Evolutionary conservation across 2,797 vertebrate genomes (phyloP), one percentile per base, ranked within the genome.

Genomic region (Syngnathus rostellatus): DNA sequence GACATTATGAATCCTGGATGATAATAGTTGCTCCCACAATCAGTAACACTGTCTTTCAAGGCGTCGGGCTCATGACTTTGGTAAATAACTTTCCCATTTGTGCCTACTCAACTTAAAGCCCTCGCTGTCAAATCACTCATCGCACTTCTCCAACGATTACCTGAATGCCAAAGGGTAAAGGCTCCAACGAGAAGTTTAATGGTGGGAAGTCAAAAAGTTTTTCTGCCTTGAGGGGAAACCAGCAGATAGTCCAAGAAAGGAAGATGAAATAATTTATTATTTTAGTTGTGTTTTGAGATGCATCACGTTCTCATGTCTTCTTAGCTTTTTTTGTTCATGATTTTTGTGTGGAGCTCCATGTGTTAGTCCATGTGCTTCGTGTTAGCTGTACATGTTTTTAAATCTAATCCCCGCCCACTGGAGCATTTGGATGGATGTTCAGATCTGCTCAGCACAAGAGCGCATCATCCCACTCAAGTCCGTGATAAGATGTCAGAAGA

Each of bases 81-180:
- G 48, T 17, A 50, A 50, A n/a, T n/a, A 50, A 54, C 53, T 54
- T 21, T 25, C 23, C 53, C 53, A 25, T 54, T 54, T 54, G 53
- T 54, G 53, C 23, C 53, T 54, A 12, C 53, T 25, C 19, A 55
- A 55, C 5, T 55, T 12, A 55, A 31, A 25, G 23, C 54, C 1
- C 23, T 12, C 14, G 25, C 11, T 55, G 54, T 55, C 9, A 55
- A 55, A 55, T 55, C 54, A 12, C 23, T 55, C 23, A 31, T 31
- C 54, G 23, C 53, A 25, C 53, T 54, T 54, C 23, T 25, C 23
- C 53, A 11, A 55, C 12, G 23, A 55, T 55, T 55, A 55, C 23
- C 54, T 55, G 14, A 55, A 55, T 55, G 54, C 54, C 54, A 54
- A 54, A 54, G 23, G 23, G 21, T 54, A 54, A 25, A 54, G 23